phyloP scores from a whole-genome alignment of 2,797 vertebrate genomes.

The Lithobates pipiens region DNA sequence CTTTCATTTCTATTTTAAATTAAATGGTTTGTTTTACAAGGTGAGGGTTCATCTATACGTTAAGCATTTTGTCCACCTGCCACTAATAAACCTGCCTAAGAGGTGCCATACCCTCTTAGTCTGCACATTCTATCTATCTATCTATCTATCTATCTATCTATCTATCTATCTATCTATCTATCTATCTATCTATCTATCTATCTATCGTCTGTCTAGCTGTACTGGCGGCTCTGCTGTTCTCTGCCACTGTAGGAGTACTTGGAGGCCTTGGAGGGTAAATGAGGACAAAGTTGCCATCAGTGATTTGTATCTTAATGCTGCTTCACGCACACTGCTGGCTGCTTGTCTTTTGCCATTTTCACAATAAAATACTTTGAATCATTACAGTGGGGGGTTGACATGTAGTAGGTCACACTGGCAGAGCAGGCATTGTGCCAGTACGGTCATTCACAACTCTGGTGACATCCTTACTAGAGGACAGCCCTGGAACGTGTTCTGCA shows the following conservation, averaged over 20 bases:
- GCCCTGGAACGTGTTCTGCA: not conserved
- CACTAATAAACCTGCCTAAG: too few species aligned
- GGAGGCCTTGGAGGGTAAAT: constrained; percentile 32
- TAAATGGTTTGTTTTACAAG: too few species aligned
- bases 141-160: too few species aligned
- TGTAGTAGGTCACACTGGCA: constrained; percentile 10
- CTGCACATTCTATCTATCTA: too few species aligned
- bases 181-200: too few species aligned
- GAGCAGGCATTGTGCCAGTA: constrained; percentile 6
- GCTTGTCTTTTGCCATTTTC: constrained; percentile 44
- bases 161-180: too few species aligned
- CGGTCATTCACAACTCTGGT: constrained; percentile 28
- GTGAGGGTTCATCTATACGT: too few species aligned
- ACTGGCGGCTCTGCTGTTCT: not conserved
- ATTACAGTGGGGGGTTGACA: constrained; percentile 42
- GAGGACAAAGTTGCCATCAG: constrained; percentile 37
- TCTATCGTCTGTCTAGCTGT: too few species aligned
- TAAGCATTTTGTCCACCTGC: too few species aligned
- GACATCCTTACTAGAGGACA: constrained; percentile 27
- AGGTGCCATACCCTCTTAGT: too few species aligned
- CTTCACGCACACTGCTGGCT: constrained; percentile 32
- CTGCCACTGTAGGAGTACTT: not conserved
- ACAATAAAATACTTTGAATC: constrained; percentile 40
- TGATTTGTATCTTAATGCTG: constrained; percentile 41
- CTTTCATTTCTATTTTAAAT: too few species aligned